Evolutionary conservation across 1,140 invertebrate species (phyloP).

Genomic region (Cydia strobilella): DNA sequence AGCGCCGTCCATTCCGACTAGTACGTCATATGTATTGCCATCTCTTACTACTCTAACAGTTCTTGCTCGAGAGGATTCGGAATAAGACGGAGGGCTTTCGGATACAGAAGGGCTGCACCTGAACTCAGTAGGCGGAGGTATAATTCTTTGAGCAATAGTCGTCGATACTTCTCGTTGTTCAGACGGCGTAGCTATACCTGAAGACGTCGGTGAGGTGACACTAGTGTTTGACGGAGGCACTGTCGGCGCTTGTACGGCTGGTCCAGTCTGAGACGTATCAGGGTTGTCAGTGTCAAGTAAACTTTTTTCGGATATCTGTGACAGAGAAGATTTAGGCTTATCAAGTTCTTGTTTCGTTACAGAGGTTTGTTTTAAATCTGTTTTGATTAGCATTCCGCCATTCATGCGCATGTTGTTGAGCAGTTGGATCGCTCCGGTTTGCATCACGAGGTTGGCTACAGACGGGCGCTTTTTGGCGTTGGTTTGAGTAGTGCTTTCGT

Average conservation of each 20-base stretch:
- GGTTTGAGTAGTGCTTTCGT: constrained; percentile 84
- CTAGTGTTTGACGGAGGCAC: constrained; percentile 58
- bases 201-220: constrained; percentile 68
- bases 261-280: constrained; percentile 58
- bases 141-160: constrained; percentile 83
- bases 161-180: constrained; percentile 76
- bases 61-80: constrained; percentile 81
- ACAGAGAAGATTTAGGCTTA: constrained; percentile 81
- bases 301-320: constrained; percentile 85
- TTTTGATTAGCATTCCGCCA: constrained; percentile 79
- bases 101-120: constrained; percentile 84
- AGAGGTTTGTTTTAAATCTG: constrained; percentile 62
- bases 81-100: constrained; percentile 81
- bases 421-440: constrained; percentile 81
- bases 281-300: constrained; percentile 82
- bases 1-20: constrained; percentile 88
- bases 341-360: constrained; percentile 62
- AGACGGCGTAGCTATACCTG: constrained; percentile 71
- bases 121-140: constrained; percentile 88
- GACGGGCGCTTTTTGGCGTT: constrained; percentile 82
- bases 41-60: constrained; percentile 81
- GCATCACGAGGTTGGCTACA: constrained; percentile 83
- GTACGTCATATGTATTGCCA: constrained; percentile 85
- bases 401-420: constrained; percentile 82
- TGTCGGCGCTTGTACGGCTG: constrained; percentile 56